Conservation (phyloP, 2,797 vertebrate genomes). For the Acipenser ruthenus region DNA sequence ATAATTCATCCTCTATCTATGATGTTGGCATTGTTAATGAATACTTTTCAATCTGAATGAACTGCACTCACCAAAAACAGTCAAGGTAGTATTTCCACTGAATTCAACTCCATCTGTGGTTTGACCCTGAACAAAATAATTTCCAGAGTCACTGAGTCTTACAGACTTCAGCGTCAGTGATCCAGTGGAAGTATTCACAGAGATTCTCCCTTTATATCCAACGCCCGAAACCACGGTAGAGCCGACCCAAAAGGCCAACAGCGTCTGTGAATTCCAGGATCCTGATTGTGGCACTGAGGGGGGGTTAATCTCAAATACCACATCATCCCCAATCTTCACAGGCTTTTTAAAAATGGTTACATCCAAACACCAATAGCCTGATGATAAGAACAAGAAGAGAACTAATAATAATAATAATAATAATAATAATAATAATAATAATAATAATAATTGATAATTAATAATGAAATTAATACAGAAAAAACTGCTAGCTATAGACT, state of each 20-base stretch:
- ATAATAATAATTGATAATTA: no score
- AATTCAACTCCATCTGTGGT: accelerated
- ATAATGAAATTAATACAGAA: no score
- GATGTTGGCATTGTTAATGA: no score
- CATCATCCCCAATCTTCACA: slow-evolving; percentile 21
- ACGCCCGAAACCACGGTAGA: slow-evolving; percentile 19
- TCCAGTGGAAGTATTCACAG: slow-evolving; percentile 29
- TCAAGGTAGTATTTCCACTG: no score
- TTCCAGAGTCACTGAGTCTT: slow-evolving; percentile 35
- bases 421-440: no score
- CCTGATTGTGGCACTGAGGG: slow-evolving; percentile 17
- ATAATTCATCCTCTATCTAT: no score
- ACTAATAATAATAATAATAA: no score
- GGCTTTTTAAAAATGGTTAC: slow-evolving; percentile 38
- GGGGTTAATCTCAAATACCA: slow-evolving; percentile 38
- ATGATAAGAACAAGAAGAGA: no score
- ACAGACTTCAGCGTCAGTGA: slow-evolving; percentile 35
- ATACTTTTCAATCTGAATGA: no score
- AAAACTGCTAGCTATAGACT: no score
- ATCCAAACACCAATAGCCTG: slow-evolving; percentile 11
- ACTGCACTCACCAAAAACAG: no score
- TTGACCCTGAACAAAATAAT: slow-evolving; percentile 28
- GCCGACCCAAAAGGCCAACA: slow-evolving; percentile 35
- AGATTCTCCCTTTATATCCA: slow-evolving; percentile 26
- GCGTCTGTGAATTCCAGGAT: slow-evolving; percentile 31